Base-by-base conservation (phyloP, 2,888 invertebrate species). In the Lycaena phlaeas region DNA sequence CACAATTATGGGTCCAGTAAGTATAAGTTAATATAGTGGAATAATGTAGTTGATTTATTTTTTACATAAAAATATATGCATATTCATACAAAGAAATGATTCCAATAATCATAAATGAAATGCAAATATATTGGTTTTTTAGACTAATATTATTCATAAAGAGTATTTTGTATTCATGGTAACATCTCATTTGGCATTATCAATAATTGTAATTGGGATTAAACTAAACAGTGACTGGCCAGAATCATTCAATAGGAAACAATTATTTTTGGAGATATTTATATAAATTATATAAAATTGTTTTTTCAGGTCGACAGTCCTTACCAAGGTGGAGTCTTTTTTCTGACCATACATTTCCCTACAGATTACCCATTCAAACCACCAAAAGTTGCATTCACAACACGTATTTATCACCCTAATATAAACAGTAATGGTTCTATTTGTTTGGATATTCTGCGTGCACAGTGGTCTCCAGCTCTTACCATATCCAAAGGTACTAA, bases 361-460 rank as follows among this genome's bases (percentile, higher is more conserved):
- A 98, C 98, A 92, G 99, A 99, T 87, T 99, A 99, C 87, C 99
- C 99, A 68, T 99, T 99, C 87, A 99, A 99, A 91, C 98, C 99
- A 85, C 99, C 99, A 74, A 99, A 98, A 94, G 97, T 99, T 88
- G 97, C 98, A 86, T 99, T 99, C 90, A 98, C 98, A 86, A 99
- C 99, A 82, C 94, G 97, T 89, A 99, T 99, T 88, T 99, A 99
- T 90, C 99, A 99, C 88, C 98, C 98, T 76, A 99, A 99, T 89
- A 99, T 99, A 88, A 99, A 99, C 93, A 98, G 97, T 91, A 98
- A 99, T 90, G 99, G 98, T 87, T 97, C 97, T 88, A 99, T 99
- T 90, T 99, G 99, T 88, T 92, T 99, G 88, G 99, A 99, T 88
- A 99, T 99, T 87, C 90, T 99, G 87, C 93, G 98, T 87, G 93